These are phyloP conservation scores for Oryctes rhinoceros DNA, from an alignment of 1,140 invertebrate genomes.

Conservation along the genomic window DNA sequence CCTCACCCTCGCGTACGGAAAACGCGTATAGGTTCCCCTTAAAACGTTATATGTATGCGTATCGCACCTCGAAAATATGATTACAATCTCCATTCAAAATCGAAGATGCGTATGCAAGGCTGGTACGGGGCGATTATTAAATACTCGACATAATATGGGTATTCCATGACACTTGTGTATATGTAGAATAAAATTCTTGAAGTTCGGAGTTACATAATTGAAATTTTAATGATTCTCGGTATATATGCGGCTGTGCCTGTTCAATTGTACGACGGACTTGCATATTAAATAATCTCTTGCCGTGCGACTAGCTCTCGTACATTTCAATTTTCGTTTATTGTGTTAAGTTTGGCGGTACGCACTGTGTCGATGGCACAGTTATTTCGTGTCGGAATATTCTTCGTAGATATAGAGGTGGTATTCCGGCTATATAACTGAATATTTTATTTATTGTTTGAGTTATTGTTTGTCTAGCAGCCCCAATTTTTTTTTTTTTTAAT, in stretches of 20 bases:
- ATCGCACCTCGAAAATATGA: background rate
- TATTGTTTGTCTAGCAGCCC: no score
- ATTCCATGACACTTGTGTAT: background rate
- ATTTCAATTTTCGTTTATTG: conserved; percentile 28
- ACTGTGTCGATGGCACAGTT: conserved; percentile 11
- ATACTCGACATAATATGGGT: conserved; percentile 12
- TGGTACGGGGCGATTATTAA: background rate
- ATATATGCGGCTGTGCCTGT: background rate
- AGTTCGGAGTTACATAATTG: conserved; percentile 32
- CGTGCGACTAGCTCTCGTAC: conserved; percentile 5
- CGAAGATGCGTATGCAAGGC: background rate
- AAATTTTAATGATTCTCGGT: conserved; percentile 30
- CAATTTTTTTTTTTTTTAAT: no score
- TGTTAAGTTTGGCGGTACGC: conserved; percentile 11
- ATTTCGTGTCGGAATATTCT: background rate
- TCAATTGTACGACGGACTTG: background rate
- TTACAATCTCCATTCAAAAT: background rate
- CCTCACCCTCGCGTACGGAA: no score
- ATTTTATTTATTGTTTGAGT: background rate
- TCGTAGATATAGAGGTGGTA: no score
- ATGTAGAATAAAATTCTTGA: conserved; percentile 33
- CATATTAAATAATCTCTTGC: conserved; percentile 26
- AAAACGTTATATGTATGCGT: background rate
- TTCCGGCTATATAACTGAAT: background rate
- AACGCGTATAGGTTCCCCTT: no score